Base-by-base conservation (phyloP, 1,140 invertebrate genomes). In the Lysiphlebus fabarum region DNA sequence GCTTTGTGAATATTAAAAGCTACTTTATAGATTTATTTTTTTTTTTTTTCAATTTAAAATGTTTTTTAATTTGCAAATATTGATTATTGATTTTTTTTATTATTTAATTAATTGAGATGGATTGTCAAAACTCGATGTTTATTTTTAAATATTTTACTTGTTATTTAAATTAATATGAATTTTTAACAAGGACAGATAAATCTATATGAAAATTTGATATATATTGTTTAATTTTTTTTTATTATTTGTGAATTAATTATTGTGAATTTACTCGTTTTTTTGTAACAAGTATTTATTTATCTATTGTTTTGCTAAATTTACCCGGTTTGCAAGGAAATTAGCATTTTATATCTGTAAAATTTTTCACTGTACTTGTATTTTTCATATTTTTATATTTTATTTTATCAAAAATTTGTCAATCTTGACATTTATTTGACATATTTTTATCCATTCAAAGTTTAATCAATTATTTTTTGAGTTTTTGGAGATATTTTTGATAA, bases 241-340 rank as follows among this genome's bases (percentile, higher is more conserved):
- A 26, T 26, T 26, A 4, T 26, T 26, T 26, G 2, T 26, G 17
- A 26, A 26, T n/a, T n/a, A n/a, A 26, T 26, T 26, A 26, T 26
- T 26, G 17, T 26, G 17, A 1, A 26, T 26, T 1, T 26, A 4
- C 17, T 26, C 17, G 17, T 26, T 26, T 26, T 26, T 26, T 1
- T 26, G 17, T 26, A 26, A 26, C 17, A 4, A 26, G 17, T 1
- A 2, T 26, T 26, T 26, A 26, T 26, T 2, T 26, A 1, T 26
- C 17, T 26, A 26, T 26, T 26, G 17, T 26, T 26, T 2, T 73
- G 74, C 75, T 76, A 70, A 76, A 4, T 1, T 73, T 75, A 73
- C 75, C 77, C 76, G 77, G 77, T 79, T 78, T 74, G 67, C 77
- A 79, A 79, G 76, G 74, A 78, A 73, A 72, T 72, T 73, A 73